Conservation (phyloP, 2,797 vertebrate genomes). For the Ataeniobius toweri region DNA sequence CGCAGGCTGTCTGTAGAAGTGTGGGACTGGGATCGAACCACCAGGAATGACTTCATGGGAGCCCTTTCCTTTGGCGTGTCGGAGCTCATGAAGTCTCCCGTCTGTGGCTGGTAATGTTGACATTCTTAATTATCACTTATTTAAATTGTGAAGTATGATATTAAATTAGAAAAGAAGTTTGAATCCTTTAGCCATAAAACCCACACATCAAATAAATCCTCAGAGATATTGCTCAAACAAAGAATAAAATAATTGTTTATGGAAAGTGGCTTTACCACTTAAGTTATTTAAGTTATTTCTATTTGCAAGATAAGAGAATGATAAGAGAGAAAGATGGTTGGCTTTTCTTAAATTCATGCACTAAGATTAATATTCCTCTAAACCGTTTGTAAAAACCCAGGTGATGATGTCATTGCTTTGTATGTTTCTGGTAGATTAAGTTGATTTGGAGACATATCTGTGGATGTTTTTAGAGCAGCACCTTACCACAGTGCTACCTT, state of each 20-base stretch:
- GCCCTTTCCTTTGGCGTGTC: slow-evolving; percentile 96
- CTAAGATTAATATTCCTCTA: no score
- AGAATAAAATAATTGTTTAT: background rate
- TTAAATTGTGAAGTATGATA: background rate
- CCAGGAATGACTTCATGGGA: slow-evolving; percentile 98
- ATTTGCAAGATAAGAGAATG: no score
- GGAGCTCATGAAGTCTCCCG: slow-evolving; percentile 94
- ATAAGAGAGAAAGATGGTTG: no score
- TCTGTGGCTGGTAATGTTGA: slow-evolving; percentile 87
- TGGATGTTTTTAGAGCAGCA: background rate
- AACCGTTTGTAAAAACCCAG: no score
- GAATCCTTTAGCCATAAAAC: background rate
- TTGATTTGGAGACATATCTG: background rate
- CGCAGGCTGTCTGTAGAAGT: slow-evolving; percentile 94
- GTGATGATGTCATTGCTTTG: no score
- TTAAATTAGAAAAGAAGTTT: background rate
- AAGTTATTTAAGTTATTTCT: no score
- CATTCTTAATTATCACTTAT: background rate
- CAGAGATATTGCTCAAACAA: background rate
- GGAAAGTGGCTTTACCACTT: background rate
- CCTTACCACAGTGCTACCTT: background rate
- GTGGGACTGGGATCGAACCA: slow-evolving; percentile 99
- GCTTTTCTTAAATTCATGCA: no score
- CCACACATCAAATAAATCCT: background rate
- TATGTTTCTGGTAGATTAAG: background rate